Evolutionary conservation across 2,888 invertebrate genomes (phyloP), one percentile per base, ranked within the genome.

Genomic region (Drosophila recens): DNA sequence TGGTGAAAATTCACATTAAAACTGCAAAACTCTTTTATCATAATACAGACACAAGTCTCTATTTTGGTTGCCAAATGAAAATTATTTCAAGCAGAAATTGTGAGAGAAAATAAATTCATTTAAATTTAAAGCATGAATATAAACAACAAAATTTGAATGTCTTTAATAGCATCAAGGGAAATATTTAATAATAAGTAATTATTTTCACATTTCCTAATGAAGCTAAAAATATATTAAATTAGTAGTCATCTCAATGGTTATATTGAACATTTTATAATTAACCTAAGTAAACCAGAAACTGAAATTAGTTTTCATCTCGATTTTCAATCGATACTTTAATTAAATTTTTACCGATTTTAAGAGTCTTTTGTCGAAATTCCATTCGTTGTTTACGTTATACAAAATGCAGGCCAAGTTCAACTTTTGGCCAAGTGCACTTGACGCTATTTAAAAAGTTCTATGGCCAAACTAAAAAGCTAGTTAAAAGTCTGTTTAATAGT

Each of bases 381-480:
- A 36, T 15, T 13, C 17, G n/a, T 1, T 46, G 20, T 40, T 64
- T 34, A 8, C 38, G 8, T 10, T 3, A 48, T 42, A 34, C 20
- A 13, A 30, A 63, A 23, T 40, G 48, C 36, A 33, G 48, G 48
- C 38, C 56, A 57, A 54, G 20, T 63, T 62, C 30, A 58, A 56
- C 58, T 59, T 62, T 63, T 46, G 33, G 38, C 36, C 48, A 62
- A 56, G 38, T 69, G 54, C 54, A 66, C 56, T 72, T 72, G 66
- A 40, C 52, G 20, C 46, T 48, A 42, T 48, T 42, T n/a, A 27
- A 53, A 63, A 57, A 67, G 61, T 57, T 75, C 13, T 38, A 69
- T 43, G 23, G n/a, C 10, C 42, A 52, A 43, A 46, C 45, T 53
- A 17, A 61, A 76, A 76, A 74, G 74, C 59, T 49, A 66, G 73